These are phyloP conservation scores for Motacilla tschutschensis DNA, from an alignment of 2,113 vertebrate species.

Conservation along the genomic window DNA sequence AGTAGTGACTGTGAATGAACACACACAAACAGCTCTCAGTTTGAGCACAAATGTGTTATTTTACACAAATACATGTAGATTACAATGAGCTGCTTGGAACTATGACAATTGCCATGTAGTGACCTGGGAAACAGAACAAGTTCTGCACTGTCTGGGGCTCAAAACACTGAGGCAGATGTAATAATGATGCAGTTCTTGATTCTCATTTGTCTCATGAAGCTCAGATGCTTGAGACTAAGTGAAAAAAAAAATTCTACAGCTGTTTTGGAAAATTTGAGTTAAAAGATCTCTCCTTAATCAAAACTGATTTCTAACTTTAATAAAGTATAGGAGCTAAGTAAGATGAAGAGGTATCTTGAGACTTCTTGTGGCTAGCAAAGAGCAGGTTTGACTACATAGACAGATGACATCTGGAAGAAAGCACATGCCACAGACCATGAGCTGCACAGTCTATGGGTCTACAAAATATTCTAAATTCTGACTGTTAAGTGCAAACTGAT, in stretches of 20 bases:
- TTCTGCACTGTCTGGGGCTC: background rate
- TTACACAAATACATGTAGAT: background rate
- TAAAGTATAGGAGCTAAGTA: background rate
- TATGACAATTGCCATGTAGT: background rate
- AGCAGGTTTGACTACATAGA: background rate
- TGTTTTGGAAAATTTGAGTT: slow-evolving; percentile 40
- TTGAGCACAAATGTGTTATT: background rate
- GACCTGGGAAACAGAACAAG: background rate
- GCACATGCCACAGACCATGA: background rate
- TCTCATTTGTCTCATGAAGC: background rate
- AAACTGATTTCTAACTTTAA: background rate
- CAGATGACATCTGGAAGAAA: background rate
- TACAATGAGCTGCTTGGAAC: background rate
- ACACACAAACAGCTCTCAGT: background rate
- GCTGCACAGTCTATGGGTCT: background rate
- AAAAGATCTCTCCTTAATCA: slow-evolving; percentile 5
- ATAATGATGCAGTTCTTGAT: background rate
- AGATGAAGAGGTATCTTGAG: background rate
- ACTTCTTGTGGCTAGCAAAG: background rate
- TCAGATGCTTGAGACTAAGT: background rate
- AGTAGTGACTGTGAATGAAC: background rate
- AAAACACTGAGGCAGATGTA: background rate
- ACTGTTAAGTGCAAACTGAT: background rate
- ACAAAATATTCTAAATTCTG: background rate
- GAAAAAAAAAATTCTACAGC: background rate